Evolutionary conservation across 1,140 invertebrate species (phyloP), one percentile per base, ranked within the genome.

Genomic region (Ceratosolen solmsi): DNA sequence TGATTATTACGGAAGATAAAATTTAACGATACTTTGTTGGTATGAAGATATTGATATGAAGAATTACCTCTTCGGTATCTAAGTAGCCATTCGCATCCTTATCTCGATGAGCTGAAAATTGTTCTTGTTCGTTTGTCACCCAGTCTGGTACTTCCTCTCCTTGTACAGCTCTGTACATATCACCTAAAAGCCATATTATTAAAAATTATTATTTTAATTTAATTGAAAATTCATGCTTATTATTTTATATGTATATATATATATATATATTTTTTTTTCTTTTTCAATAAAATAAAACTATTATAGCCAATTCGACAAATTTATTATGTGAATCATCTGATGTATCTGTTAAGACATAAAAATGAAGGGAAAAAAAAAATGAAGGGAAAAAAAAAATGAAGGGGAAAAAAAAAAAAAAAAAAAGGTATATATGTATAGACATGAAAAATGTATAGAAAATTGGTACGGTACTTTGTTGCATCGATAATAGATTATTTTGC

Each of bases 41-140:
- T 46, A 13, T 46, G 5, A 46, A 54, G 17, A 54, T 54, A 54
- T 54, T 20, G 54, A 73, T 54, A 17, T 56, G 36, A 73, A 73
- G n/a, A 54, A 13, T 73, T 83, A 97, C 95, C 92, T 99, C 98
- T 65, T 96, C 94, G 82, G 93, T 92, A 86, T 99, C 95, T 92
- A 99, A 94, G 86, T 94, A 96, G 8, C 98, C 98, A 93, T 99
- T 97, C 25, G 94, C 93, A 91, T 98, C 94, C 87, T 96, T 96
- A 88, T 98, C 97, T 73, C 95, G 92, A 88, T 95, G 97, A 27
- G 93, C 92, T n/a, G 92, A 92, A 90, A 99, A 99, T 86, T 99
- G 97, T 88, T 99, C 97, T 36, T 96, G 93, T 91, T 99, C 99
- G 88, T 95, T 96, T 88, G 95, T 94, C 27, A 99, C 97, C 98